Conservation (phyloP, 2,888 invertebrate genomes). For the Mythimna loreyi region DNA sequence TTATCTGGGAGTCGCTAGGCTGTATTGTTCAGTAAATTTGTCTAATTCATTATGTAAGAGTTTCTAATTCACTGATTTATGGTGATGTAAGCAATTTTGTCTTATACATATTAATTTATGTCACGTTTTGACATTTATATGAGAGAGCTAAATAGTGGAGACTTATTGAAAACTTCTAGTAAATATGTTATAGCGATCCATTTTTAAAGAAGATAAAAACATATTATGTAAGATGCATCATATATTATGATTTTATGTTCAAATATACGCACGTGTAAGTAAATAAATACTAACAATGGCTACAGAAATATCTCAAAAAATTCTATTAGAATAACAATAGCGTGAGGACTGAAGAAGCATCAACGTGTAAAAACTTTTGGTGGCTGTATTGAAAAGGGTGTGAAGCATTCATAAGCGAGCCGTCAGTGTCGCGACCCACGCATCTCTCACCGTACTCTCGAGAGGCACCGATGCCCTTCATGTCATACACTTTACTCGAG, state of each 20-base stretch:
- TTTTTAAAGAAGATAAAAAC: conserved; percentile 1
- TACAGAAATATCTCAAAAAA: conserved; percentile 54
- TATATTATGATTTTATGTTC: conserved; percentile 23
- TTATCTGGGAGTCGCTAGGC: conserved; percentile 21
- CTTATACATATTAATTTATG: neutral
- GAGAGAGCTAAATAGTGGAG: neutral
- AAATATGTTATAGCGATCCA: neutral
- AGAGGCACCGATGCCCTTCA: conserved; percentile 79
- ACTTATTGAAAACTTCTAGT: conserved; percentile 1
- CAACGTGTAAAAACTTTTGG: conserved; percentile 74
- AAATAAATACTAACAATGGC: conserved; percentile 53
- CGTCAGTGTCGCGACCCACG: conserved; percentile 84
- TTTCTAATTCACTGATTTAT: conserved; percentile 1
- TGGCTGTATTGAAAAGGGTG: conserved; percentile 75
- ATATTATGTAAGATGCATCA: conserved; percentile 9
- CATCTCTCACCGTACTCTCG: conserved; percentile 83
- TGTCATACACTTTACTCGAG: conserved; percentile 79
- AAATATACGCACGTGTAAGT: conserved; percentile 20
- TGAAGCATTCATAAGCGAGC: conserved; percentile 83
- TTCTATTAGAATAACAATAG: conserved; percentile 72
- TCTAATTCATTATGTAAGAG: conserved; percentile 19
- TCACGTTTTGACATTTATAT: neutral
- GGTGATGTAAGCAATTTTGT: neutral
- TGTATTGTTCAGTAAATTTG: conserved; percentile 13
- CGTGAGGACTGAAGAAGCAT: conserved; percentile 70